Evolutionary conservation across 2,797 vertebrate genomes (phyloP), one percentile per base, ranked within the genome.

Genomic region (Hoplostethus mediterraneus): DNA sequence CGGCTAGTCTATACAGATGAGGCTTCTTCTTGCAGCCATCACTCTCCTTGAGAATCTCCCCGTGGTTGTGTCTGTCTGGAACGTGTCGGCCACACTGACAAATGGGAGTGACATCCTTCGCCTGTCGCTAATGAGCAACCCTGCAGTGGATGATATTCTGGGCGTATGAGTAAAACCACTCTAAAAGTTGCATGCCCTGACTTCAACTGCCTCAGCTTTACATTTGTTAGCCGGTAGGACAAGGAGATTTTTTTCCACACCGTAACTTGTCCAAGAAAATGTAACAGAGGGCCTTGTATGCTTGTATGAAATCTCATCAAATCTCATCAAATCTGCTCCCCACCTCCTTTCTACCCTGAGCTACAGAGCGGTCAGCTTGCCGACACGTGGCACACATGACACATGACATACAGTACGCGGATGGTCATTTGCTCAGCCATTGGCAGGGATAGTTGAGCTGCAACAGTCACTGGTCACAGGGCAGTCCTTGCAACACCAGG

Each of bases 41-140:
- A 47, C 38, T 80, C 69, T 73, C 44, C 73, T 55, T 49, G 6
- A 79, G 60, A 76, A 33, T 67, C 66, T 61, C 75, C 83, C 80
- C 42, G 66, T 58, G 75, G 84, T 66, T 38, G 1, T 57, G 80
- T 80, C 67, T 6, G 52, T 83, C 62, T 79, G 78, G 75, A 77
- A 82, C 72, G 71, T 80, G 71, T 84, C 86, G 70, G 67, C 60
- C 64, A 66, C 52, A 40, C 58, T 74, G 79, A 89, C 79, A 71
- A 85, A 88, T 65, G 70, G 62, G 53, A 75, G 57, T 77, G 83
- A 90, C 84, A 77, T 60, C 80, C 67, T 67, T 64, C 57, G 61
- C 58, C 76, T 76, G 71, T 73, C 82, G 52, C 80, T 89, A 89
- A 91, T 86, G 81, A 88, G 82, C 80, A 87, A 62, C 76, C 85